Base-by-base conservation (phyloP, 2,888 invertebrate genomes). In the Myopa tessellatipennis region DNA sequence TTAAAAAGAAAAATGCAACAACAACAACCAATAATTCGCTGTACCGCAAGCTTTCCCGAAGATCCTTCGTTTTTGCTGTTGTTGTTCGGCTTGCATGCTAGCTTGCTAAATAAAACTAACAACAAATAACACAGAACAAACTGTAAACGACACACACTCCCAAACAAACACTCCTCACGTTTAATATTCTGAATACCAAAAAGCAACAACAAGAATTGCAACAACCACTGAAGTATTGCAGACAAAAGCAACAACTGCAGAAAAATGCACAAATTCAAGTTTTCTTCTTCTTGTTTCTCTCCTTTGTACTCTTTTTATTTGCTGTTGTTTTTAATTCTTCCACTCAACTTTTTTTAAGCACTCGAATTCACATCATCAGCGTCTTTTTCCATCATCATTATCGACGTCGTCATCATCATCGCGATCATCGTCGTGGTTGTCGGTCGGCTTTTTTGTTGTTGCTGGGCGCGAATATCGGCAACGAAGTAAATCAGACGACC, bases 401-500 rank as follows among this genome's bases (percentile, higher is more conserved):
- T 45, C 45, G 45, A 8, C 45, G 45, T 45, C 45, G 45, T 45
- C 45, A 45, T 45, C 45, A 45, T 45, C 45, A 45, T 45, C 45
- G 10, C 45, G 3, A 45, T 10, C 45, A 10, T 45, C 45, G 10
- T 45, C 45, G 10, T 45, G 7, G 10, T 45, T 45, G 45, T 26
- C 26, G 26, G 26, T 58, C 58, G 18, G 58, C n/a, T 58, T 58
- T 58, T 10, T 63, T 63, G 61, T 34, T 63, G 61, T 61, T 61
- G 73, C 26, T 18, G n/a, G 26, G 52, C 14, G 65, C 67, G 68
- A 74, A 68, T 61, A 40, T 67, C 67, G 74, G 75, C 75, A 58
- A 50, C 61, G 68, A 75, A 75, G 45, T 61, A 68, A 63, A 69
- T 58, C 40, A 63, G 36, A 65, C 68, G 69, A 75, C 69, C 75